phyloP scores from a whole-genome alignment of 2,888 invertebrate genomes.

The Metallyticus violacea region DNA sequence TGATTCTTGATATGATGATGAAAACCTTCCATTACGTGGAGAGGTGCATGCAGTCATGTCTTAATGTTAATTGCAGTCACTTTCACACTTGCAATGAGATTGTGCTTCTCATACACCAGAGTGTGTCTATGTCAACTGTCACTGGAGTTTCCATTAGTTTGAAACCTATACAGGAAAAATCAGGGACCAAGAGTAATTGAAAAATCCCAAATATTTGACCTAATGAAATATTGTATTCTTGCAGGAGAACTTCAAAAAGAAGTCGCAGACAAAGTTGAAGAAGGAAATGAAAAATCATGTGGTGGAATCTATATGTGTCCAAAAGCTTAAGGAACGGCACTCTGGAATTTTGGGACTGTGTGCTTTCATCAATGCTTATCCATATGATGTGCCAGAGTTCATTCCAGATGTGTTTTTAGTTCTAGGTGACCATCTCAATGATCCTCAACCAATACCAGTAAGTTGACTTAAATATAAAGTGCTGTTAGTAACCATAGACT shows the following conservation, averaged over 20 bases:
- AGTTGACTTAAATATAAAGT: no score
- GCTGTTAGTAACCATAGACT: no score
- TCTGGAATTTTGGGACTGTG: conserved; percentile 86
- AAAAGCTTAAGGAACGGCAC: conserved; percentile 54
- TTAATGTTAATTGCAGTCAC: no score
- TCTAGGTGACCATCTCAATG: conserved; percentile 76
- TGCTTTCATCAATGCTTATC: conserved; percentile 81
- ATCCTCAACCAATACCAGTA: conserved; percentile 86
- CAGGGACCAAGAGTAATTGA: background rate
- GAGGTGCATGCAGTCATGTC: no score
- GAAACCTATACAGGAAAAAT: background rate
- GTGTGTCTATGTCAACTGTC: no score
- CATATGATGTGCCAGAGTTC: conserved; percentile 79
- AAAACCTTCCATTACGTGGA: no score
- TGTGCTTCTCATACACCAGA: no score
- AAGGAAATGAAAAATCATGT: conserved; percentile 35
- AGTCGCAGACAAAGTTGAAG: conserved; percentile 49
- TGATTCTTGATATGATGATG: no score
- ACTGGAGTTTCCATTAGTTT: no score
- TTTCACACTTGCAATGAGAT: no score
- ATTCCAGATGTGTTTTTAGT: conserved; percentile 76
- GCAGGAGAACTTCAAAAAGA: conserved; percentile 57
- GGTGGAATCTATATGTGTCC: conserved; percentile 21
- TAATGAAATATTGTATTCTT: background rate
- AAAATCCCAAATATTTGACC: background rate